Evolutionary conservation across 2,797 vertebrate species (phyloP).

Genomic region (Orestias chungarensis): DNA sequence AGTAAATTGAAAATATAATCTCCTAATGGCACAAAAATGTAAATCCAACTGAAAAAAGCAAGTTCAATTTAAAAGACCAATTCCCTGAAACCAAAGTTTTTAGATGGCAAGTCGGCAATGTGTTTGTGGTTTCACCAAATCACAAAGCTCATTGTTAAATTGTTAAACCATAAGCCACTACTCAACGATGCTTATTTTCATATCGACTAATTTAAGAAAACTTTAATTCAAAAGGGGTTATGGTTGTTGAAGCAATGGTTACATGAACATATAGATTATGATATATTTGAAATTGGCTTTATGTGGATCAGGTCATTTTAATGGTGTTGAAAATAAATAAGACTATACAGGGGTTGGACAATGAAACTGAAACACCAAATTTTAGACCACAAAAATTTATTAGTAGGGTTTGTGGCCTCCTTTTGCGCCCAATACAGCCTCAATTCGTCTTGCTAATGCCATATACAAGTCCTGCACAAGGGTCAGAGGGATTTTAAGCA

Average conservation of each 20-base stretch:
- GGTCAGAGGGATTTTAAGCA: too few relatives aligned
- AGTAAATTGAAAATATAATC: background rate
- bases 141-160: background rate
- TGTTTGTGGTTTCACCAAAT: too few relatives aligned
- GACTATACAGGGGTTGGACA: too few relatives aligned
- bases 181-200: background rate
- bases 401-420: too few relatives aligned
- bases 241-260: background rate
- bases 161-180: background rate
- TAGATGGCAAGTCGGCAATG: conserved; percentile 12
- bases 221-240: background rate
- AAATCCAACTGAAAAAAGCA: background rate
- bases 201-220: background rate
- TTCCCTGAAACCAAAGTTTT: conserved; percentile 11
- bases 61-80: conserved; percentile 28
- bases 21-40: background rate
- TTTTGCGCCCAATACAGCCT: too few relatives aligned
- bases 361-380: too few relatives aligned
- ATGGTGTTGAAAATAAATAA: too few relatives aligned
- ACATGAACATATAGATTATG: background rate
- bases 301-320: background rate
- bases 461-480: too few relatives aligned
- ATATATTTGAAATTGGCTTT: background rate
- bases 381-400: too few relatives aligned
- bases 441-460: too few relatives aligned